Evolutionary conservation across 2,113 vertebrate genomes (phyloP).

Genomic region (Laticauda colubrina): DNA sequence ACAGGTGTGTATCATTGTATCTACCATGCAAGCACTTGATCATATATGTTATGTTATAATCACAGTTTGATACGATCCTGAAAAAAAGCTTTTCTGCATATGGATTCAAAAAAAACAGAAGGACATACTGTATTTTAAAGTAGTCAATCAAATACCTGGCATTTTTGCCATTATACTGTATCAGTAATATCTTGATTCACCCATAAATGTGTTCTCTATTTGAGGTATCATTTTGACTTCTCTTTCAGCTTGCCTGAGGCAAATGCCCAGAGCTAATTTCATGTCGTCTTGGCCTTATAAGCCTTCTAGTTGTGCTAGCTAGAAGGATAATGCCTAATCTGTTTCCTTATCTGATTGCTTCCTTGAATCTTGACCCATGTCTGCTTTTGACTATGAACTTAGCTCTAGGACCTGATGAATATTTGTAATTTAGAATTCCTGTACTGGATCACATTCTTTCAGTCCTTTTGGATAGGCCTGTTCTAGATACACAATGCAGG

Average conservation of each 20-base stretch:
- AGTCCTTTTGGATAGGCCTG: neutral
- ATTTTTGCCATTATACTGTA: neutral
- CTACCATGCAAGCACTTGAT: neutral
- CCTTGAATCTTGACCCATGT: neutral
- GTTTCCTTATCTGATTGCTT: neutral
- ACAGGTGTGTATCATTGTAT: neutral
- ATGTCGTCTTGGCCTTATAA: neutral
- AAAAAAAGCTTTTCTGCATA: neutral
- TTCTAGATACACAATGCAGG: neutral
- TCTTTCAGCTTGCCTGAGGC: neutral
- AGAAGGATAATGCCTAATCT: neutral
- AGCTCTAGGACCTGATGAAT: neutral
- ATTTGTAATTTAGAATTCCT: neutral
- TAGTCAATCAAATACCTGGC: neutral
- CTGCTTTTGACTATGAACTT: neutral
- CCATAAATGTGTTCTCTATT: neutral
- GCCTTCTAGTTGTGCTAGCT: neutral
- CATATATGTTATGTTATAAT: neutral
- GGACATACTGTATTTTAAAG: neutral
- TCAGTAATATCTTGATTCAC: neutral
- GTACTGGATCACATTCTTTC: neutral
- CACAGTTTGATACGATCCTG: neutral
- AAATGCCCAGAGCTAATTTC: neutral
- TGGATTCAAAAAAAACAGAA: neutral
- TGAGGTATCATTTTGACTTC: neutral